These are phyloP conservation scores for Resseliella maxima DNA, from an alignment of 2,888 invertebrate genomes.

Conservation along the genomic window DNA sequence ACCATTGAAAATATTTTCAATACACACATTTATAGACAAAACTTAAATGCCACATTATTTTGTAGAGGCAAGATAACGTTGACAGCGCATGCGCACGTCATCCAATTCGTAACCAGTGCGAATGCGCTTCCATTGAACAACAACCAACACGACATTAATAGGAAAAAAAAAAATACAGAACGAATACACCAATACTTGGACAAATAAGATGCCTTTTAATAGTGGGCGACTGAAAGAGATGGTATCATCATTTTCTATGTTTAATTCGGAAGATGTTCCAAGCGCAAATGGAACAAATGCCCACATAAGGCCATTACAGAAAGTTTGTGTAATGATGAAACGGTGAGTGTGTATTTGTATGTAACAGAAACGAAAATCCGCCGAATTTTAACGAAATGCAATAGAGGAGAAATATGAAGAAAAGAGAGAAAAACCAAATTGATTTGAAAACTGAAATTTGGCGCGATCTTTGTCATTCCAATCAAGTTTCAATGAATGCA, in stretches of 20 bases:
- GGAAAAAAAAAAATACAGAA: neutral
- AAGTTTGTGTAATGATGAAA: neutral
- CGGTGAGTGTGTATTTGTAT: neutral
- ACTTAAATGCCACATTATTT: neutral
- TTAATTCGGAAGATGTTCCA: neutral
- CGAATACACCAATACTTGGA: neutral
- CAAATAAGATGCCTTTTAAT: neutral
- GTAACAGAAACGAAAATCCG: neutral
- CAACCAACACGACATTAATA: neutral
- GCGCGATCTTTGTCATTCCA: conserved; percentile 29
- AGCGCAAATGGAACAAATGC: conserved; percentile 11
- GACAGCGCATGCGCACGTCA: neutral
- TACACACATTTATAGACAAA: neutral
- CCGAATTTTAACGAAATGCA: neutral
- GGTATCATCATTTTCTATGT: neutral
- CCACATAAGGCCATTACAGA: neutral
- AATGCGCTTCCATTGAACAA: neutral
- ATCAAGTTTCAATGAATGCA: neutral
- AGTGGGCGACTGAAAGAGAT: neutral
- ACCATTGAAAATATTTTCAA: neutral
- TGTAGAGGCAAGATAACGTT: neutral
- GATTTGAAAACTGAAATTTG: neutral
- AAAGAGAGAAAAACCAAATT: neutral
- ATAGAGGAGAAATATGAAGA: neutral
- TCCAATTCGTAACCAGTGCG: neutral